Evolutionary conservation across 1,140 invertebrate genomes (phyloP).

Genomic region (Halictus rubicundus): DNA sequence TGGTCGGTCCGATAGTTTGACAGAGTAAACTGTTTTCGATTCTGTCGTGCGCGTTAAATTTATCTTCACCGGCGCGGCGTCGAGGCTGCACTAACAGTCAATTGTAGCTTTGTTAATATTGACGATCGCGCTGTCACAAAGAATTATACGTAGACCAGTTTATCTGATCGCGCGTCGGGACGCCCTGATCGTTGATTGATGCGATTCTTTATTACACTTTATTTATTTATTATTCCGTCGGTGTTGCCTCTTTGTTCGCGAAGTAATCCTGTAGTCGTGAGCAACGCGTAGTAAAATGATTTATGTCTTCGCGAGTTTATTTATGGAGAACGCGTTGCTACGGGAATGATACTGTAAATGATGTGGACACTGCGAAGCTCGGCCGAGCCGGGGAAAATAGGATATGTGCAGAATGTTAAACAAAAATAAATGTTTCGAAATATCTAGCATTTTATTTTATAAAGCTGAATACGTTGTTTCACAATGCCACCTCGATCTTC

Average conservation of each 20-base stretch:
- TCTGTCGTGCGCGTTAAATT: constrained; percentile 23
- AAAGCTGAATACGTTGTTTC: too few species aligned
- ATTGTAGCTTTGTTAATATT: constrained; percentile 37
- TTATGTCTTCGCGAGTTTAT: neutral
- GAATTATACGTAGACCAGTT: constrained; percentile 13
- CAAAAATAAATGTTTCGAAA: too few species aligned
- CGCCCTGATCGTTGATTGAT: neutral
- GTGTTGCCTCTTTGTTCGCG: too few species aligned
- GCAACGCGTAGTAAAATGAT: neutral
- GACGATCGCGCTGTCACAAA: constrained; percentile 30
- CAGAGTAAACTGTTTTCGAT: constrained; percentile 44
- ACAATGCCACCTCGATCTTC: too few species aligned
- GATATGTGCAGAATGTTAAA: too few species aligned
- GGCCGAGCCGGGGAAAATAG: too few species aligned
- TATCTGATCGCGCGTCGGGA: neutral
- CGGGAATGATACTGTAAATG: neutral
- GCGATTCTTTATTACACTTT: neutral
- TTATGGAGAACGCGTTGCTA: neutral
- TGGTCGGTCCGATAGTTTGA: constrained; percentile 5
- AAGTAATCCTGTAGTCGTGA: neutral
- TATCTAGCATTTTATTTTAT: too few species aligned
- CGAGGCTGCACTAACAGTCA: constrained; percentile 23
- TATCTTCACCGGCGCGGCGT: constrained; percentile 16
- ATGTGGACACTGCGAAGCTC: too few species aligned
- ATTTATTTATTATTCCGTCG: neutral